A percentile compares a stretch with the other conserved stretches of the same genome.
These are phyloP conservation scores for Drosophila paranaensis DNA, from an alignment of 2,888 invertebrate genomes.

Conservation along the genomic window DNA sequence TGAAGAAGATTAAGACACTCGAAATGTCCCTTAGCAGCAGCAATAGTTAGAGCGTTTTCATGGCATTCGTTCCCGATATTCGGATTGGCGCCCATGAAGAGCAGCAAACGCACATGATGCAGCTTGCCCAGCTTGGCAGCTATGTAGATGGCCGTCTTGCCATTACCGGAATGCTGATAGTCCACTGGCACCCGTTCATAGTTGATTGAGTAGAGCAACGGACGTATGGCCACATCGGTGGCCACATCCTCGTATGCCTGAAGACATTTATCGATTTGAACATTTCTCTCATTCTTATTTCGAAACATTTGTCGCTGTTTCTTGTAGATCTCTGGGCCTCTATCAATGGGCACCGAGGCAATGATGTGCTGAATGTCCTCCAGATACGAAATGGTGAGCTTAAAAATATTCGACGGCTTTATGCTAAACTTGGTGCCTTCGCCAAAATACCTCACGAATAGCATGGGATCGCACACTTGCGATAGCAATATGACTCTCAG, in stretches of 20 bases:
- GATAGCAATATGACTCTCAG: conserved; percentile 56
- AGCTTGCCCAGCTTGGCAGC: conserved; percentile 52
- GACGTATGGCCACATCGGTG: conserved; percentile 49
- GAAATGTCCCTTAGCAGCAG: conserved; percentile 29
- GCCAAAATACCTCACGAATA: conserved; percentile 46
- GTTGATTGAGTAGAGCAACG: conserved; percentile 56
- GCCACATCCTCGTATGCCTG: conserved; percentile 59
- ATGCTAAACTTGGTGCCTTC: conserved; percentile 44
- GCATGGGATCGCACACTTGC: conserved; percentile 17
- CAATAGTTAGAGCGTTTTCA: conserved; percentile 51
- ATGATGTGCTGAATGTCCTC: conserved; percentile 53
- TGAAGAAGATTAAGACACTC: conserved; percentile 59
- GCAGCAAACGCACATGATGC: conserved; percentile 52
- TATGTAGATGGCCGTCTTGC: conserved; percentile 60
- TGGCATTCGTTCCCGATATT: conserved; percentile 41
- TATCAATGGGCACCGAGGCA: conserved; percentile 25
- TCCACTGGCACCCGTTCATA: conserved; percentile 61
- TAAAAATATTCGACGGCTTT: background rate
- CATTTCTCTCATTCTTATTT: conserved; percentile 39
- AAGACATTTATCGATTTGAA: conserved; percentile 59
- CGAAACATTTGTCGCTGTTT: conserved; percentile 32
- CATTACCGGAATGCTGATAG: conserved; percentile 60
- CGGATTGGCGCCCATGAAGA: conserved; percentile 68
- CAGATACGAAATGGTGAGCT: conserved; percentile 46
- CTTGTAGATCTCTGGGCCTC: conserved; percentile 40